These are phyloP conservation scores for Caenorhabditis inopinata DNA, from an alignment of 1,140 invertebrate species.

Conservation along the genomic window DNA sequence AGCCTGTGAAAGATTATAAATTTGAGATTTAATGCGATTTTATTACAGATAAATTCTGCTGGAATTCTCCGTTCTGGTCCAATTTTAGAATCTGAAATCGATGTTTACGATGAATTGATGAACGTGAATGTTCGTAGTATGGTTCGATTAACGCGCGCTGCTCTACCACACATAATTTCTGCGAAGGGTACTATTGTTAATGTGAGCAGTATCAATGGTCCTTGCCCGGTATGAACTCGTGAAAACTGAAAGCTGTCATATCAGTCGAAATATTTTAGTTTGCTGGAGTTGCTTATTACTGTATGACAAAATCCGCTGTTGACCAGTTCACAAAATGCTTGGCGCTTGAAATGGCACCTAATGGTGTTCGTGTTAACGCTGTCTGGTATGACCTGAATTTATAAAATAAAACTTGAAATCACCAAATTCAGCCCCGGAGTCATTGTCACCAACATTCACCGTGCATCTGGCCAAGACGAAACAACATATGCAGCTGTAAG, in stretches of 20 bases:
- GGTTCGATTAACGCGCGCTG: slow-evolving; percentile 80
- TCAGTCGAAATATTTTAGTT: slow-evolving; percentile 52
- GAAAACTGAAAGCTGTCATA: not conserved
- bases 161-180: slow-evolving; percentile 79
- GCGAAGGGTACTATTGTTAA: slow-evolving; percentile 85
- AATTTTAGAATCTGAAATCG: slow-evolving; percentile 80
- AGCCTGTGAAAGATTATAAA: not conserved
- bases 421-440: slow-evolving; percentile 74
- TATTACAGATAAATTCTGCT: slow-evolving; percentile 82
- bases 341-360: slow-evolving; percentile 66
- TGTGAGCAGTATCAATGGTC: slow-evolving; percentile 83
- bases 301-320: slow-evolving; percentile 67
- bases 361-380: slow-evolving; percentile 67
- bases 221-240: slow-evolving; percentile 71
- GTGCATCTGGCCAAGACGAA: slow-evolving; percentile 75
- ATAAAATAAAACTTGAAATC: not conserved
- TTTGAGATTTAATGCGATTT: too few species aligned
- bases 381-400: slow-evolving; percentile 57
- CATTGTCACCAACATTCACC: slow-evolving; percentile 77
- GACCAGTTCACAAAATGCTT: slow-evolving; percentile 67
- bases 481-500: slow-evolving; percentile 73
- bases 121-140: slow-evolving; percentile 77
- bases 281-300: slow-evolving; percentile 64
- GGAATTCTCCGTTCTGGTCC: slow-evolving; percentile 79
- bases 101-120: slow-evolving; percentile 81